Evolutionary conservation across 2,888 invertebrate species (phyloP).

Genomic region (Luperina nickerlii): DNA sequence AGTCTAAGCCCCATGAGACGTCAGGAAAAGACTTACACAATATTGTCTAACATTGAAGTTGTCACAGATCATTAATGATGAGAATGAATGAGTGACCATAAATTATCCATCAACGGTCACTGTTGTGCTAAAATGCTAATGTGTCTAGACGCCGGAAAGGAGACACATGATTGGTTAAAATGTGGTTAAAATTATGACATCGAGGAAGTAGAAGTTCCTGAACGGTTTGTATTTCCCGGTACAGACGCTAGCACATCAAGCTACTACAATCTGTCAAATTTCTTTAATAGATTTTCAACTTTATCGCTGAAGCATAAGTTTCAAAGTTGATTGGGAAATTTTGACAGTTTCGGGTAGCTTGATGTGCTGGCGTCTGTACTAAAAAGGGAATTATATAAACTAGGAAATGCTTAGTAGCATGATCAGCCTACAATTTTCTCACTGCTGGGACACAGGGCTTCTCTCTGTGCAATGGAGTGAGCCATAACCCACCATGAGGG

Average conservation of each 20-base stretch:
- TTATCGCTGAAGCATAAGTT: too few species aligned
- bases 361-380: too few species aligned
- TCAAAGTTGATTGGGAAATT: too few species aligned
- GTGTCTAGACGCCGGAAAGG: background rate
- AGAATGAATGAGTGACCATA: background rate
- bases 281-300: too few species aligned
- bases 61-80: background rate
- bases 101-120: background rate
- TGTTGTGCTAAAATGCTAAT: background rate
- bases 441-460: background rate
- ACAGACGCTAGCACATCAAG: too few species aligned
- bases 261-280: too few species aligned
- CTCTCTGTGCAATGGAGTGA: background rate
- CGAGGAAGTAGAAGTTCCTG: background rate
- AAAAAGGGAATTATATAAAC: background rate
- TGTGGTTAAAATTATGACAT: background rate
- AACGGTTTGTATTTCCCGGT: too few species aligned
- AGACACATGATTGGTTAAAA: background rate
- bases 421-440: too few species aligned
- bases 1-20: background rate
- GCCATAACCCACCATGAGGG: background rate
- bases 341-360: too few species aligned
- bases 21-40: background rate
- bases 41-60: slow-evolving; percentile 11
- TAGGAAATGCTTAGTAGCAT: too few species aligned